phyloP scores from a whole-genome alignment of 2,113 vertebrate species.

The Leucopternis melanops region DNA sequence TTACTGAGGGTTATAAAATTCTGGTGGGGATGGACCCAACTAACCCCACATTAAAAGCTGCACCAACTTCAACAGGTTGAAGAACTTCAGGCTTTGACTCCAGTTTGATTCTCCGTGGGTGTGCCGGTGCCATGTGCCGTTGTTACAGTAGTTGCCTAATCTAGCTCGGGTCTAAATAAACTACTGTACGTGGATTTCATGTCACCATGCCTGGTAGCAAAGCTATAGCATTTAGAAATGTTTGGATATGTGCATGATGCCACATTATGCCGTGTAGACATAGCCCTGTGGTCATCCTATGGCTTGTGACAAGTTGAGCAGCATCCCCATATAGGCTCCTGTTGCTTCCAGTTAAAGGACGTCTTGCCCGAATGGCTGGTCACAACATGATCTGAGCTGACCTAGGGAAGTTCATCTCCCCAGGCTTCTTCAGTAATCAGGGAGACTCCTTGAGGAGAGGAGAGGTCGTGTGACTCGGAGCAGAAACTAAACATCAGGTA shows the following conservation, averaged over 20 bases:
- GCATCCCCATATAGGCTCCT: neutral
- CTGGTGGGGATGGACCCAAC: neutral
- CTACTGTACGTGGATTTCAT: fast-evolving
- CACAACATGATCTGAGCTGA: neutral
- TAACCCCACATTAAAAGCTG: neutral
- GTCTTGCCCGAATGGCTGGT: fast-evolving
- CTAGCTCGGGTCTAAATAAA: neutral
- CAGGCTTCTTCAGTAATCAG: neutral
- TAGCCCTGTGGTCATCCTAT: too few species aligned
- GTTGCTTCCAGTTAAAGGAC: neutral
- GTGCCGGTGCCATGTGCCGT: too few species aligned
- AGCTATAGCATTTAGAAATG: neutral
- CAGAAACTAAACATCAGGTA: neutral
- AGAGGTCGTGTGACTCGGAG: neutral
- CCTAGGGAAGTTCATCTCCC: neutral
- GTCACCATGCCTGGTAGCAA: neutral
- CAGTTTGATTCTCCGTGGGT: neutral
- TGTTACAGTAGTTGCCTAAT: neutral
- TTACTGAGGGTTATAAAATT: neutral
- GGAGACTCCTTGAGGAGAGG: neutral
- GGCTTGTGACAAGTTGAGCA: neutral
- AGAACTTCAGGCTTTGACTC: neutral
- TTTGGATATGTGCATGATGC: neutral
- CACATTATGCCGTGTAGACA: fast-evolving
- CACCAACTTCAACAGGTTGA: neutral